These are phyloP conservation scores for Danio tinwini DNA, from an alignment of 2,797 vertebrate species.

Conservation along the genomic window DNA sequence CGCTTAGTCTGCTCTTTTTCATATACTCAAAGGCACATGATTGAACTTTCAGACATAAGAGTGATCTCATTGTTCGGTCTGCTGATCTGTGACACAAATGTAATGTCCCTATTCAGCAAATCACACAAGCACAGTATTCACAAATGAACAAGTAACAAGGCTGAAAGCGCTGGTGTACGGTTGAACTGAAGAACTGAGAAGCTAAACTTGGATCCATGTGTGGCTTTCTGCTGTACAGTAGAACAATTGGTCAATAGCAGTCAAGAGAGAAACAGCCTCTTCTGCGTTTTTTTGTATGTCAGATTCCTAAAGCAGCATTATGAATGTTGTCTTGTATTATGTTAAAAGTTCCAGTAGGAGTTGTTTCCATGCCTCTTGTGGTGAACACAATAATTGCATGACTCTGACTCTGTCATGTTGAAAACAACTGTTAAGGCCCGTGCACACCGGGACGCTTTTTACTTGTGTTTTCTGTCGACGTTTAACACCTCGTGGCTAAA, in stretches of 20 bases:
- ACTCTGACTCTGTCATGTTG: too few relatives aligned
- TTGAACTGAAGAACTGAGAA: conserved; percentile 30
- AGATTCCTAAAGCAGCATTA: conserved; percentile 1
- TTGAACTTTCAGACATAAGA: conserved; percentile 47
- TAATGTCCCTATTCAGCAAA: conserved; percentile 52
- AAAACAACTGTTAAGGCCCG: too few relatives aligned
- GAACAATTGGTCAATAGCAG: conserved; percentile 22
- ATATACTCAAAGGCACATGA: conserved; percentile 39
- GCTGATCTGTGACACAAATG: conserved; percentile 47
- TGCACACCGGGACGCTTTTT: too few relatives aligned
- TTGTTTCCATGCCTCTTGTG: neutral
- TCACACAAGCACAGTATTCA: conserved; percentile 54
- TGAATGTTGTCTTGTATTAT: conserved; percentile 19
- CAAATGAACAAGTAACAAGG: conserved; percentile 51
- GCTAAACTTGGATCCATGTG: conserved; percentile 42
- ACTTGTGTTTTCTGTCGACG: too few relatives aligned
- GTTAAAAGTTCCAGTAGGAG: neutral
- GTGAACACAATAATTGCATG: neutral
- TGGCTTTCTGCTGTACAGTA: conserved; percentile 28
- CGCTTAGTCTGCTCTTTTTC: conserved; percentile 27
- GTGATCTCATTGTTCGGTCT: conserved; percentile 45
- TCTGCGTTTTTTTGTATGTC: conserved; percentile 28
- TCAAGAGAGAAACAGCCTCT: conserved; percentile 3
- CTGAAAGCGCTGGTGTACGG: conserved; percentile 25
- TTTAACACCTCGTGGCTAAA: too few relatives aligned